phyloP scores from a whole-genome alignment of 92 coral and sea anemone species.

The Palythoa grandis region DNA sequence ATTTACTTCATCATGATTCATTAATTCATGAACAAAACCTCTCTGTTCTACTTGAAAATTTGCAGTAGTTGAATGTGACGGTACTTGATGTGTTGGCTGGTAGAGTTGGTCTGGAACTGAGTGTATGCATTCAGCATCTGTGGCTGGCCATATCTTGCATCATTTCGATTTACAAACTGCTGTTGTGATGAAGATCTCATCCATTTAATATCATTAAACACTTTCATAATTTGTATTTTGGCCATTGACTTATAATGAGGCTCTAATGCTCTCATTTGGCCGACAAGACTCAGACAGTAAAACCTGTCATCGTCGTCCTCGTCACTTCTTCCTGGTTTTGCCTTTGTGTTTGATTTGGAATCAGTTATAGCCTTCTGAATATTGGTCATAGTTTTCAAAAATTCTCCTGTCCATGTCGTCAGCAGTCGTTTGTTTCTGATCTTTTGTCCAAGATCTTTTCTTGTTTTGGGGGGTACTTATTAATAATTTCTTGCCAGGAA shows the following conservation, averaged over 20 bases:
- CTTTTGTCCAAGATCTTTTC: conserved; percentile 48
- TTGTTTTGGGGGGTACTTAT: conserved; percentile 12
- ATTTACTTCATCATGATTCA: no score
- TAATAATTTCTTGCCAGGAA: no score
- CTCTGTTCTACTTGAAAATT: no score
- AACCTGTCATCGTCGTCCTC: conserved; percentile 34
- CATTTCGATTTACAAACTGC: conserved; percentile 20
- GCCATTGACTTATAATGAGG: conserved; percentile 22
- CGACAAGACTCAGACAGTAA: conserved; percentile 41
- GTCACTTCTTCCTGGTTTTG: conserved; percentile 5
- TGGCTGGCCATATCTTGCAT: conserved; percentile 21
- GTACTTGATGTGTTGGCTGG: not conserved
- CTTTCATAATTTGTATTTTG: conserved; percentile 43
- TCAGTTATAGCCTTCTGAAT: conserved; percentile 16
- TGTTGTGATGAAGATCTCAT: conserved; percentile 13
- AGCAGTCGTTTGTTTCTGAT: not conserved
- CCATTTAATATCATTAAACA: conserved; percentile 33
- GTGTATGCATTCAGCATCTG: not conserved
- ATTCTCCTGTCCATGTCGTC: conserved; percentile 42
- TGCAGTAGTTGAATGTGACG: no score
- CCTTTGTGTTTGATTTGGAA: conserved; percentile 7
- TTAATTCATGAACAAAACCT: no score
- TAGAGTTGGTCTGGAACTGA: not conserved
- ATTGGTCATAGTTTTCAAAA: conserved; percentile 20
- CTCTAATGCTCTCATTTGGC: conserved; percentile 18